Evolutionary conservation across 2,888 invertebrate genomes (phyloP), one percentile per base, ranked within the genome.

Genomic region (Chydorus sphaericus): DNA sequence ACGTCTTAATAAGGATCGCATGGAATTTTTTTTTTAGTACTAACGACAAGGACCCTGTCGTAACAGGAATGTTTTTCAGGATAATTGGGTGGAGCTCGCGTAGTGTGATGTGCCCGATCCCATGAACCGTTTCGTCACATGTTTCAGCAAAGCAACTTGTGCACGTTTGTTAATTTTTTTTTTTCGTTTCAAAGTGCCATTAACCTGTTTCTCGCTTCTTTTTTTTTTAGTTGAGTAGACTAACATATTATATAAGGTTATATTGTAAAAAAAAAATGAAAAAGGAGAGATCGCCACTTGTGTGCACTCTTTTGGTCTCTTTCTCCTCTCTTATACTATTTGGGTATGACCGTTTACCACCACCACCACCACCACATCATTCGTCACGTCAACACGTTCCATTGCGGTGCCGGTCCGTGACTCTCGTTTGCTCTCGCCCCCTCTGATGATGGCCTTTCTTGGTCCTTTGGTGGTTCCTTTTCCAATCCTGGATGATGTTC

Each of bases 231-330:
- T 16, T 16, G 36, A 23, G 53, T 52, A 18, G 31, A 23, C 23
- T 52, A 52, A 33, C 10, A 31, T 11, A 16, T 20, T 16, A 31
- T 11, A 7, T 10, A 52, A 20, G 23, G 26, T 10, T 11, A 53
- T 26, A 26, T 20, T 53, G 38, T n/a, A 20, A 38, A 53, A 26
- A 29, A 30, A 30, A 44, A 30, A 48, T 11, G 7, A 30, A 26
- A 44, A 54, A 54, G 31, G 48, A 39, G 48, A 54, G 31, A 39
- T 38, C 54, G 29, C 54, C 44, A 54, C 30, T 50, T 39, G 39
- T 54, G 52, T 52, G 52, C 52, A 33, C 52, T 52, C 48, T 54
- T n/a, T 54, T 54, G 54, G 39, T 54, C 48, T 54, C 39, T 54
- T 54, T 53, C 53, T 38, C 23, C 36, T 53, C 38, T 38, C 36